Evolutionary conservation across 1,140 invertebrate species (phyloP), one percentile per base, ranked within the genome.

Genomic region (Leptopilina clavipes): DNA sequence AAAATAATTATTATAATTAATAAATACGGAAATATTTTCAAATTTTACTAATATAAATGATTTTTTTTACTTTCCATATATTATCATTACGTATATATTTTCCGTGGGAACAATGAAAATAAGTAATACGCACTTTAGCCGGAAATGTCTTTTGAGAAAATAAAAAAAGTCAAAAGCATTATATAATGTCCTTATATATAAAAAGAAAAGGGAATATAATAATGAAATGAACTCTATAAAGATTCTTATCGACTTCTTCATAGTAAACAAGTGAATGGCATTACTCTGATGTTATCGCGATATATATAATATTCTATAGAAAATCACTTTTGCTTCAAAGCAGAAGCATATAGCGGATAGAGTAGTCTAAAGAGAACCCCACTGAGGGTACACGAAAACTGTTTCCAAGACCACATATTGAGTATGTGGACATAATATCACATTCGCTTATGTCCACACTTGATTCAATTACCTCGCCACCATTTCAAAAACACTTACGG

Each of bases 261-360:
- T 40, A 81, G 71, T 73, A 79, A 88, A 89, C 88, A 89, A 86
- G 87, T 82, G 86, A 89, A 89, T 76, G 73, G 81, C 87, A 88
- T 89, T 89, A 89, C 79, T 74, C 72, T 72, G 81, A 84, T 87
- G 78, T 81, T 87, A 87, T 87, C 85, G 79, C 76, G 76, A 80
- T 72, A 5, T 31, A 73, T 54, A 78, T n/a, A n/a, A n/a, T n/a
- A 71, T 79, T 74, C 84, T 70, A 86, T 84, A 84, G 85, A 88
- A 86, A 89, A 87, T 87, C 86, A 84, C 85, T 88, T 86, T 84
- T 79, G 80, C 78, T 82, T 73, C 71, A 54, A 78, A 65, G 45
- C 43, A 70, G 40, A 73, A 73, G 74, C 70, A 52, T 81, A 82
- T 81, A 31, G 25, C 78, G 80, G 52, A 81, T 83, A 79, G 75